Evolutionary conservation across 2,888 invertebrate genomes (phyloP).

Genomic region (Lapara coniferarum): DNA sequence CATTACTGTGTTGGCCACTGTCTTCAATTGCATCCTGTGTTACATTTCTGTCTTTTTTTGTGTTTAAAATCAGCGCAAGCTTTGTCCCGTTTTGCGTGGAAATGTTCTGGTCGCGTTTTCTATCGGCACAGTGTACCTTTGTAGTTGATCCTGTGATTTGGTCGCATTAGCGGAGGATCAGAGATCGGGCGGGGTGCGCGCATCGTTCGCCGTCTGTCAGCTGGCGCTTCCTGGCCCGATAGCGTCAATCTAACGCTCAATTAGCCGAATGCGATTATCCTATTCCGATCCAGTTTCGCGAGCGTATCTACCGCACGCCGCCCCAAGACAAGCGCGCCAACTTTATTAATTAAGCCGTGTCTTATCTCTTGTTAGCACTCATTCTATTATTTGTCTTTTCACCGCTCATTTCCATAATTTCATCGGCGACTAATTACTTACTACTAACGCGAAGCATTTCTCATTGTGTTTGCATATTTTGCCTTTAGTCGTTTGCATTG

Average conservation of each 20-base stretch:
- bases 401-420: conserved; percentile 84
- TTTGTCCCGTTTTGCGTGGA: conserved; percentile 38
- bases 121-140: conserved; percentile 50
- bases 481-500: conserved; percentile 65
- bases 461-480: conserved; percentile 79
- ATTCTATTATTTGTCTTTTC: conserved; percentile 84
- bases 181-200: conserved; percentile 43
- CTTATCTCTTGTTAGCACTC: conserved; percentile 84
- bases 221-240: conserved; percentile 65
- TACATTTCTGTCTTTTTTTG: conserved; percentile 42
- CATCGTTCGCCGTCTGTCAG: conserved; percentile 39
- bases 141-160: conserved; percentile 63
- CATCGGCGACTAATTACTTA: conserved; percentile 80
- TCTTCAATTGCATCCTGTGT: conserved; percentile 59
- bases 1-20: conserved; percentile 56
- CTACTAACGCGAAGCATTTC: conserved; percentile 74
- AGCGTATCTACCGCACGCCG: conserved; percentile 64
- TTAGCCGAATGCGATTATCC: conserved; percentile 82
- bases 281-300: conserved; percentile 77
- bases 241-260: conserved; percentile 83
- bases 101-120: conserved; percentile 40
- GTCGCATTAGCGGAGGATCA: conserved; percentile 65
- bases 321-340: conserved; percentile 77
- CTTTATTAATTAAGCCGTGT: conserved; percentile 84
- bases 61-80: conserved; percentile 43